Evolutionary conservation across 23 tunicate species (phyloP), one percentile per base, ranked within the genome.

Genomic region (Ascidia mentula): DNA sequence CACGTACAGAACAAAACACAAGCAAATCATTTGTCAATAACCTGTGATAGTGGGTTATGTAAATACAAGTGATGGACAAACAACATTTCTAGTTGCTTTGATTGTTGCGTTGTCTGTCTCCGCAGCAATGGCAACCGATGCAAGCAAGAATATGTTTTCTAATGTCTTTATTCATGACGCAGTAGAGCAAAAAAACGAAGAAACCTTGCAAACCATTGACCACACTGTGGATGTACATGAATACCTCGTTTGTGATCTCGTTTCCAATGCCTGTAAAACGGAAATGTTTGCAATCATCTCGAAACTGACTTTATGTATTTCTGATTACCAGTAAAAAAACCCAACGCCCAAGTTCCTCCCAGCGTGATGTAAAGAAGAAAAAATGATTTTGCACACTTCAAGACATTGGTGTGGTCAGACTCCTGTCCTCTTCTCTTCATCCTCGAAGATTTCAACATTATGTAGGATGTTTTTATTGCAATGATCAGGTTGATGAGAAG

Each of bases 201-300:
- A 53, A 20, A 20, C 65, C 65, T 28, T 53, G 65, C 13, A 28
- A 53, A 20, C 65, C 65, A 28, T 53, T 53, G 4, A 53, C 65
- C 65, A 53, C 22, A 28, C 65, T 53, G 65, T 53, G 65, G 65
- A 53, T 53, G 65, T 53, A 53, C 65, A 53, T 53, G 12, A 53
- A 5, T 28, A 53, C 65, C 13, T 53, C 65, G 13, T 53, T 53
- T 28, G 65, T 20, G 24, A 53, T 53, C 65, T 53, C 65, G 65
- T 53, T 53, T 9, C 65, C 65, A 9, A 53, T 9, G 1, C 65
- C 65, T 53, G 13, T 28, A 53, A 53, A 53, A 6, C 12, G 24
- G 7, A 53, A 20, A 20, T 28, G 12, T 53, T 5, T 26, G 22
- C n/a, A n/a, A n/a, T n/a, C n/a, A n/a, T n/a, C n/a, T n/a, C n/a